Evolutionary conservation across 1,140 invertebrate genomes (phyloP).

Genomic region (Zaprionus nigranus): DNA sequence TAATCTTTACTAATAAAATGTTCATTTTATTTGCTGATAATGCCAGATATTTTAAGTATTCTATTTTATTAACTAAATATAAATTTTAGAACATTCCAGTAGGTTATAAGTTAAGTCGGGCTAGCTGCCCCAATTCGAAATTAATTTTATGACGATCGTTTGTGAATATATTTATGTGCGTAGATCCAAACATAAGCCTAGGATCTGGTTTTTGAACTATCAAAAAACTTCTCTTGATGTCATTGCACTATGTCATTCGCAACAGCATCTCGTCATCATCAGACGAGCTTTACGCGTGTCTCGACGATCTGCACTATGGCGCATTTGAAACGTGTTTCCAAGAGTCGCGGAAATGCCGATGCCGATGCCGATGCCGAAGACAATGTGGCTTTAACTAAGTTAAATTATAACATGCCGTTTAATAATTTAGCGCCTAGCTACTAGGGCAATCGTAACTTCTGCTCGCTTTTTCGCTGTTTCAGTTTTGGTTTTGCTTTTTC

Average conservation of each 20-base stretch:
- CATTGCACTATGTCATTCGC: slow-evolving; percentile 41
- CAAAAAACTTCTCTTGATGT: slow-evolving; percentile 11
- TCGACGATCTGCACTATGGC: slow-evolving; percentile 33
- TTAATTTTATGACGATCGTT: background rate
- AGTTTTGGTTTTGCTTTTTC: slow-evolving; percentile 10
- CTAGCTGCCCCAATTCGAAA: background rate
- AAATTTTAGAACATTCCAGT: background rate
- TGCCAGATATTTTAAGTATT: background rate
- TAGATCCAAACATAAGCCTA: background rate
- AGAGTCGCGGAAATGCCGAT: slow-evolving; percentile 61
- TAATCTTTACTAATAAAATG: background rate
- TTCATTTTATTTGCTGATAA: background rate
- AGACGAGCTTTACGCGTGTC: slow-evolving; percentile 13
- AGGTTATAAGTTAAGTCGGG: background rate
- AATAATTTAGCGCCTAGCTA: slow-evolving; percentile 42
- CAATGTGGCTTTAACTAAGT: slow-evolving; percentile 28
- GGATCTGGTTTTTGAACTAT: slow-evolving; percentile 2
- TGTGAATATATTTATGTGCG: background rate
- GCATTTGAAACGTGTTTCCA: slow-evolving; percentile 71
- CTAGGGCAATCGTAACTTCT: slow-evolving; percentile 26
- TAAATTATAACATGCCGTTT: slow-evolving; percentile 31
- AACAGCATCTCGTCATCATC: slow-evolving; percentile 2
- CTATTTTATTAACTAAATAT: background rate
- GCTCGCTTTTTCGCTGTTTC: slow-evolving; percentile 20
- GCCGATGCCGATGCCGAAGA: slow-evolving; percentile 17